Base-by-base conservation (phyloP, 2,113 vertebrate genomes). In the Conger conger region DNA sequence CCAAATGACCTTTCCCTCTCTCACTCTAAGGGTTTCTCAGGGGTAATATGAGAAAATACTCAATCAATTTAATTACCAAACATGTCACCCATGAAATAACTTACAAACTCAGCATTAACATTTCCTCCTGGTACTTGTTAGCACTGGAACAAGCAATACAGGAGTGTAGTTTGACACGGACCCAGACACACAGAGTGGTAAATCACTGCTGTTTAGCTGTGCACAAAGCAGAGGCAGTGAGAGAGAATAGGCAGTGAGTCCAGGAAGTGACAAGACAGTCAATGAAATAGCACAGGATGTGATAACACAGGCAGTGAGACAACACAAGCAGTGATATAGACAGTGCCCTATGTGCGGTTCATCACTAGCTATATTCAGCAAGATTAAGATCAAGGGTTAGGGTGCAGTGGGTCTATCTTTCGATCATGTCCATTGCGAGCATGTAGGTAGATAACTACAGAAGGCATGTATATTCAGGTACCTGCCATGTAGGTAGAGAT, bases 31-130 rank as follows among this genome's bases (percentile, higher is more conserved):
- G n/a, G n/a, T 83, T 86, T 78, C 68, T 86, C 63, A 79, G 81
- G 87, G 87, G 90, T 90, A 88, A 86, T 78, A 18, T 88, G 91
- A 89, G 85, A 88, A 80, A 86, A 81, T 82, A 81, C 88, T 80
- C 76, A 18, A 15, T 77, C 33, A 88, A 87, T 91, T 88, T 90
- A 91, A 90, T 92, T 91, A 92, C 88, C 57, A 53, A 81, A 91
- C 88, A 91, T 92, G 90, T 92, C 90, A 91, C 79, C 85, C 80
- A 89, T 83, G 68, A 73, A 73, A 33, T 33, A 73, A 33, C n/a
- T 86, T 45, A 78, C 76, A 37, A 86, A 83, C 87, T 85, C 80
- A 54, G 89, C 84, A 86, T 91, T 88, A 89, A 91, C 87, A 90
- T 57, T 81, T 80, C 81, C 45, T 90, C 76, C 36, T 83, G 81